Percentiles rank a stretch among this genome's conserved stretches.
Evolutionary conservation across 2,888 invertebrate genomes (phyloP).

Genomic region (Schizotus pectinicornis): DNA sequence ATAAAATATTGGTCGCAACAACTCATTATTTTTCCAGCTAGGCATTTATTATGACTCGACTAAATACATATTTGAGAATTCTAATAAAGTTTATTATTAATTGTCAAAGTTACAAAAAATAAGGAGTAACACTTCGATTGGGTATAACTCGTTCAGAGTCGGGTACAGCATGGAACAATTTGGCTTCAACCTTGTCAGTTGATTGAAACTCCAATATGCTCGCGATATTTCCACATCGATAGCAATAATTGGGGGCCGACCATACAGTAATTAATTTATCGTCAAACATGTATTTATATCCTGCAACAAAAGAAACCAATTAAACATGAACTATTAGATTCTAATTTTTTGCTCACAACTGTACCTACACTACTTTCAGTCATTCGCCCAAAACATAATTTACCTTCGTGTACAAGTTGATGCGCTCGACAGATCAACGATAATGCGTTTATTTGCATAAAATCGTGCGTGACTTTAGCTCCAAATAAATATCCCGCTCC

Average conservation of each 20-base stretch:
- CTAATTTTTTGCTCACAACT: too few relatives aligned
- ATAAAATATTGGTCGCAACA: too few relatives aligned
- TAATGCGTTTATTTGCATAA: slow-evolving; percentile 91
- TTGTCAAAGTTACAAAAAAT: slow-evolving; percentile 78
- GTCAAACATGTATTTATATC: slow-evolving; percentile 98
- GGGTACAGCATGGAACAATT: slow-evolving; percentile 95
- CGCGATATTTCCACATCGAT: slow-evolving; percentile 98
- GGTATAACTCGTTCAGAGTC: slow-evolving; percentile 94
- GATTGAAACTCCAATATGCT: slow-evolving; percentile 91
- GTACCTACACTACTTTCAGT: too few relatives aligned
- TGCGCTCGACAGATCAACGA: slow-evolving; percentile 97
- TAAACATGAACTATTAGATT: too few relatives aligned
- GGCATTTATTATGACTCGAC: too few relatives aligned
- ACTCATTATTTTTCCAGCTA: too few relatives aligned
- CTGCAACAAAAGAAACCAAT: slow-evolving; percentile 67
- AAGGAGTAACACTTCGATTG: slow-evolving; percentile 90
- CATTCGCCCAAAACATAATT: too few relatives aligned
- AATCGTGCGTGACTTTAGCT: slow-evolving; percentile 89
- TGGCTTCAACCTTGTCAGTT: slow-evolving; percentile 77
- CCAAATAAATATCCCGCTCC: slow-evolving; percentile 99
- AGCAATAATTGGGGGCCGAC: slow-evolving; percentile 99
- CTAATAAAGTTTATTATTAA: not conserved
- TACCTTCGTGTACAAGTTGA: slow-evolving; percentile 97
- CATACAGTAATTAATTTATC: slow-evolving; percentile 97
- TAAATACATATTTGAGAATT: too few relatives aligned